Base-by-base conservation (phyloP, 2,888 invertebrate genomes). In the Torymus texanus region DNA sequence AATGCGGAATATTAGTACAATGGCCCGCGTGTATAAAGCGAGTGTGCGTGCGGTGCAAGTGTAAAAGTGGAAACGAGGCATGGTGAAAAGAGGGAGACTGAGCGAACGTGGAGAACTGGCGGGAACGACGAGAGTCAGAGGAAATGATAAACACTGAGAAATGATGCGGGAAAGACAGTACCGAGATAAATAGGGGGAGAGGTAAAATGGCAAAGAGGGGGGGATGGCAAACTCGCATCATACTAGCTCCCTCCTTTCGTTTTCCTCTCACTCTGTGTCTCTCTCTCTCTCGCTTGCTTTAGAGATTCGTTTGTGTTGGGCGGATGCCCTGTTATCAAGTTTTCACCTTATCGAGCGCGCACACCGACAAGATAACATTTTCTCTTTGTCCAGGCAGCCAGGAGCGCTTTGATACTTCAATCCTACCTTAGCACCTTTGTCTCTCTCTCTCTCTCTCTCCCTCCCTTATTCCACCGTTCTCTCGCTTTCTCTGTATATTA, bases 281-380 rank as follows among this genome's bases (percentile, higher is more conserved):
- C 29, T 29, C 29, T 4, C 8, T 4, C 29, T 29, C 29, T 29
- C 72, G 24, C 63, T 55, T 29, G 51, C 55, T 73, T 73, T 71
- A 1, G 65, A 56, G 41, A 65, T 73, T 73, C 73, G 73, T 65
- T 74, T 65, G 73, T 55, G 41, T 56, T 24, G 72, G 18, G 41
- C 53, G 50, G 21, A 71, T 59, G 21, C 21, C 10, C 59, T 75
- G 79, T 82, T 80, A 79, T 79, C 74, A 79, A 75, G 63, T 55
- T 70, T 79, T 81, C 68, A 41, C 70, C 79, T 75, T 66, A 72
- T 74, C 68, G 76, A 75, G 67, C 56, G 67, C 56, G 59, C 75
- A 61, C 71, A 51, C 65, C 72, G 51, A 41, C 67, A 53, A 83
- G 79, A 83, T 83, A 81, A 82, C 80, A 58, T 77, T 72, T 75